phyloP scores from a whole-genome alignment of 2,888 invertebrate species.

The Drosophila incognita region DNA sequence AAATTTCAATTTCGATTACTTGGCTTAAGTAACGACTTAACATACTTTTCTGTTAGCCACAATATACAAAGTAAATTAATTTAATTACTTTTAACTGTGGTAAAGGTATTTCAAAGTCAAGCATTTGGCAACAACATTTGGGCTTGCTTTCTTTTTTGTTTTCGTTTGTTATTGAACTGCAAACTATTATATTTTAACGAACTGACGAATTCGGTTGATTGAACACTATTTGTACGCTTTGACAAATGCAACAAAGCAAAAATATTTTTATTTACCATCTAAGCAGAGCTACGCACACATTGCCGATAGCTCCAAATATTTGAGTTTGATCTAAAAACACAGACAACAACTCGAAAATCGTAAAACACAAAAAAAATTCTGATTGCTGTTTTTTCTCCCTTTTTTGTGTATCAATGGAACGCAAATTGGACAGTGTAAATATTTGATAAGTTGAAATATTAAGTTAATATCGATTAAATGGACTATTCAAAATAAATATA shows the following conservation, averaged over 20 bases:
- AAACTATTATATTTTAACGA: constrained; percentile 75
- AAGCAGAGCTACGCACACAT: constrained; percentile 9
- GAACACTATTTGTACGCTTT: constrained; percentile 31
- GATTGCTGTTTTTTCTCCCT: not conserved
- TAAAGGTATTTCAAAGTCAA: constrained; percentile 14
- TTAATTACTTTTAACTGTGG: not conserved
- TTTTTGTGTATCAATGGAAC: not conserved
- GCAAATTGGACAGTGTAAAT: constrained; percentile 28
- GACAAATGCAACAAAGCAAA: constrained; percentile 54
- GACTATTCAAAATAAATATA: not conserved
- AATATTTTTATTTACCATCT: constrained; percentile 42
- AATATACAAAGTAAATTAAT: not conserved
- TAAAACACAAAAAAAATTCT: not conserved
- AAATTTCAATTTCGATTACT: not conserved
- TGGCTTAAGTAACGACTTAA: not conserved
- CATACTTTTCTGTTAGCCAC: not conserved
- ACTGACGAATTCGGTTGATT: constrained; percentile 70
- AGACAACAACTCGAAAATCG: constrained; percentile 32
- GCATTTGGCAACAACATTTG: not conserved
- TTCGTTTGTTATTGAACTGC: constrained; percentile 27
- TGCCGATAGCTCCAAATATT: constrained; percentile 42
- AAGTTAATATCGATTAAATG: not conserved
- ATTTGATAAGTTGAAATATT: constrained; percentile 36
- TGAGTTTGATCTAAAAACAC: constrained; percentile 37
- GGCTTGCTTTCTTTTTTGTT: constrained; percentile 7